Base-by-base conservation (phyloP, 1,140 invertebrate species). In the Drosophila burlai region DNA sequence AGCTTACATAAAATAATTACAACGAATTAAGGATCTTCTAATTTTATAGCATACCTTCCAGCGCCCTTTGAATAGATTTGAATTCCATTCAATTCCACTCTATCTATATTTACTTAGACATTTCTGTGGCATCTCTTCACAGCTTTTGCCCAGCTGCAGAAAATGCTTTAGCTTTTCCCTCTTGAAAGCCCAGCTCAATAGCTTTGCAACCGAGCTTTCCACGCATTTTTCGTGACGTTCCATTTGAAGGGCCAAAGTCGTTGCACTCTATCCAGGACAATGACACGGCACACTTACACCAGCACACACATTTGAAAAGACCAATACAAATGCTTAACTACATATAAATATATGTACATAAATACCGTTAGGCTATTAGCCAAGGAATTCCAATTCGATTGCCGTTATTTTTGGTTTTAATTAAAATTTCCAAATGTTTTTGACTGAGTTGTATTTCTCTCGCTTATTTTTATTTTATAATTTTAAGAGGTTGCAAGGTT, bases 241-340 rank as follows among this genome's bases (percentile, higher is more conserved):
- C 46, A 16, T 69, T 83, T 64, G 76, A 78, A 74, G 67, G 71
- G 55, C 47, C 75, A 66, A 80, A 67, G 81, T 80, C 81, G 72
- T 83, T 83, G 81, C 71, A 83, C 81, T 80, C 52, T 62, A 60
- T 76, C 40, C 81, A 83, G 81, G 81, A 83, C 81, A 83, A 76
- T 83, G 81, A 83, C 81, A 74, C 57, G 73, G 24, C 60, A 68
- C 60, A 59, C 57, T 69, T 49, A 42, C 36, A 45, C 55, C n/a
- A 40, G 50, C 40, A 21, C 38, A 24, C 47, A 57, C 31, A 31
- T 31, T 6, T 47, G 42, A 8, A 55, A 15, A 21, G 31, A 59
- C 6, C 24, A 50, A 47, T 38, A 24, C 18, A 21, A 21, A n/a
- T 31, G 38, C 21, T 21, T 11, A 47, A n/a, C 10, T 26, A 47